Conservation (phyloP, 2,113 vertebrate genomes). For the Clarias batrachus region DNA sequence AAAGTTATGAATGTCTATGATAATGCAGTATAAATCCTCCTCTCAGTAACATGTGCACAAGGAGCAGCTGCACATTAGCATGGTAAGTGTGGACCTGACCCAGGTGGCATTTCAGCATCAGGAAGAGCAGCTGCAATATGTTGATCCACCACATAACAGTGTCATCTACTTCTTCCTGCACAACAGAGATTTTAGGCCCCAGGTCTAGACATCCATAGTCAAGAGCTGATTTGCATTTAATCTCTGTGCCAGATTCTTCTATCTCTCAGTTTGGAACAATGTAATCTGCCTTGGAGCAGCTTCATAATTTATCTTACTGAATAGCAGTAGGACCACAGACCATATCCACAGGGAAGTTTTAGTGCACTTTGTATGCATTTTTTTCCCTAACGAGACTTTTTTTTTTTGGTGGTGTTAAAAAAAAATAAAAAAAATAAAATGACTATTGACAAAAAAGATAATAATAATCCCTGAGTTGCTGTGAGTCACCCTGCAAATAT, state of each 20-base stretch:
- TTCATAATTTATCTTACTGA: conserved; percentile 81
- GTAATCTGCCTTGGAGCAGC: conserved; percentile 73
- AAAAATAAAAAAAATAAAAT: neutral
- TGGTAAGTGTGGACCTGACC: conserved; percentile 74
- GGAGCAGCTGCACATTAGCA: conserved; percentile 75
- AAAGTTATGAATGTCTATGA: neutral
- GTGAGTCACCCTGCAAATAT: neutral
- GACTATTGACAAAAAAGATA: neutral
- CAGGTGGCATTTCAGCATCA: conserved; percentile 74
- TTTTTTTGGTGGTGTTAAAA: neutral
- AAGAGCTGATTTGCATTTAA: conserved; percentile 70
- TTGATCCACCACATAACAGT: conserved; percentile 75
- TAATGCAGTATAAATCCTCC: conserved; percentile 45
- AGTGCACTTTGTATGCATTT: conserved; percentile 90
- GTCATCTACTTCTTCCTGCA: conserved; percentile 79
- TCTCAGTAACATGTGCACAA: conserved; percentile 75
- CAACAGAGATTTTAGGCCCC: conserved; percentile 73
- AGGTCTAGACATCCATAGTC: neutral
- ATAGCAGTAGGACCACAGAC: conserved; percentile 89
- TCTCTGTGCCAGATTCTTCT: conserved; percentile 72
- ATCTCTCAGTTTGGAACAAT: conserved; percentile 74
- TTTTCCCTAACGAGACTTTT: conserved; percentile 82
- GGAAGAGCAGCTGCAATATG: conserved; percentile 77
- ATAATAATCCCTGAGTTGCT: neutral
- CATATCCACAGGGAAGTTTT: conserved; percentile 96